Conservation (phyloP, 92 coral and sea anemone species). For the Epizoanthus ramosus region DNA sequence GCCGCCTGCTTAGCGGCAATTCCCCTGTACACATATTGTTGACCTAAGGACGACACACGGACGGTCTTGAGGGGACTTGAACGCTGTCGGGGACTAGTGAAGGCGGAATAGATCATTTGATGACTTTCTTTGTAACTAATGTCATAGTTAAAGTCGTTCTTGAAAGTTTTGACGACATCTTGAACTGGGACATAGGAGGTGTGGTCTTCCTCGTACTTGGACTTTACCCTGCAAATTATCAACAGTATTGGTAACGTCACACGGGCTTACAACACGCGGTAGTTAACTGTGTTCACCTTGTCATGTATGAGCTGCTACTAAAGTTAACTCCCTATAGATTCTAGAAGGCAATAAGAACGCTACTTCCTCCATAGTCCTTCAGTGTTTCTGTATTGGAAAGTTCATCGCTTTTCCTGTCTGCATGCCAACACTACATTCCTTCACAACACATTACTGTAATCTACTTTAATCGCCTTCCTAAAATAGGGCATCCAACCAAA, state of each 20-base stretch:
- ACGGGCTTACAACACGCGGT: background rate
- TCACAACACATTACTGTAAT: too few species aligned
- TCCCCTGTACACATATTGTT: conserved; percentile 87
- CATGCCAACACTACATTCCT: too few species aligned
- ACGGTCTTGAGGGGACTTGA: conserved; percentile 83
- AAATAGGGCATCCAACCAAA: too few species aligned
- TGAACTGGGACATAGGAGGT: conserved; percentile 86
- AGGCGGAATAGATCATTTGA: conserved; percentile 85
- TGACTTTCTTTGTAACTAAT: conserved; percentile 93
- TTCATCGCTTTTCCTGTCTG: too few species aligned
- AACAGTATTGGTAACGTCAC: background rate
- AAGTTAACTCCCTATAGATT: too few species aligned
- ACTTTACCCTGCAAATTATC: conserved; percentile 65
- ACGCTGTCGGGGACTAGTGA: conserved; percentile 75
- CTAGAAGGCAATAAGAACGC: too few species aligned
- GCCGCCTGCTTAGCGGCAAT: conserved; percentile 63
- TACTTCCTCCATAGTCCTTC: too few species aligned
- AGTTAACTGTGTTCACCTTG: too few species aligned
- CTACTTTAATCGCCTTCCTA: too few species aligned
- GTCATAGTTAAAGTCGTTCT: conserved; percentile 69
- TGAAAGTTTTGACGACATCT: conserved; percentile 84
- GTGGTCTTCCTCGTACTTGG: conserved; percentile 74
- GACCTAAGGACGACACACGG: conserved; percentile 77
- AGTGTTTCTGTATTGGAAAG: too few species aligned
- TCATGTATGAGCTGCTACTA: too few species aligned